A percentile compares a stretch with the other conserved stretches of the same genome.
Evolutionary conservation across 2,888 invertebrate species (phyloP).

Genomic region (Eupsilia transversa): DNA sequence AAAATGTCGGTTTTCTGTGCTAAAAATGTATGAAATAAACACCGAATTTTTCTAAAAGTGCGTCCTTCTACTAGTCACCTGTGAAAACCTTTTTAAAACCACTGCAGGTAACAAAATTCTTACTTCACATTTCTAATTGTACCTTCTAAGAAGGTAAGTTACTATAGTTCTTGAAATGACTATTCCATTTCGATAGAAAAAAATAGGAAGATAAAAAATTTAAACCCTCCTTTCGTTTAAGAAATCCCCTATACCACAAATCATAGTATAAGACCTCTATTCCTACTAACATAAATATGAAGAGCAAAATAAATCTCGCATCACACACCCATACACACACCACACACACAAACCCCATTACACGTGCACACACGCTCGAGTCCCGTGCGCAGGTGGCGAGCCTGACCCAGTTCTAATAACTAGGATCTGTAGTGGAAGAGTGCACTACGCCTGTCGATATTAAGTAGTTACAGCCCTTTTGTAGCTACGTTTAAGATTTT

Average conservation of each 20-base stretch:
- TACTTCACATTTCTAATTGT: background rate
- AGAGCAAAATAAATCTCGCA: constrained; percentile 14
- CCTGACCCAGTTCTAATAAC: constrained; percentile 64
- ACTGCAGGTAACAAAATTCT: background rate
- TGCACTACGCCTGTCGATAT: constrained; percentile 51
- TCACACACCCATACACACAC: background rate
- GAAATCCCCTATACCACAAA: background rate
- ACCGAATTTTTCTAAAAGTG: background rate
- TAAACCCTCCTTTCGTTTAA: background rate
- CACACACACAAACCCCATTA: background rate
- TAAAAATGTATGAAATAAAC: too few species aligned
- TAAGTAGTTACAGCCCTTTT: constrained; percentile 24
- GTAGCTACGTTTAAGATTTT: constrained; percentile 37
- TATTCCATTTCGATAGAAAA: background rate
- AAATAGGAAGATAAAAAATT: too few species aligned
- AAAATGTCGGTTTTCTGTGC: background rate
- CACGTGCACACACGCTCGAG: constrained; percentile 1
- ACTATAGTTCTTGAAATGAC: background rate
- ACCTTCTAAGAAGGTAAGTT: background rate
- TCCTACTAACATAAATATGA: background rate
- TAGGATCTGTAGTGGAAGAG: constrained; percentile 56
- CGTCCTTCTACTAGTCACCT: background rate
- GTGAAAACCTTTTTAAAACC: background rate
- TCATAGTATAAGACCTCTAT: background rate
- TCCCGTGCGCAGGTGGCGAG: constrained; percentile 47